These are phyloP conservation scores for Thymelicus sylvestris DNA, from an alignment of 2,888 invertebrate species.

Conservation along the genomic window DNA sequence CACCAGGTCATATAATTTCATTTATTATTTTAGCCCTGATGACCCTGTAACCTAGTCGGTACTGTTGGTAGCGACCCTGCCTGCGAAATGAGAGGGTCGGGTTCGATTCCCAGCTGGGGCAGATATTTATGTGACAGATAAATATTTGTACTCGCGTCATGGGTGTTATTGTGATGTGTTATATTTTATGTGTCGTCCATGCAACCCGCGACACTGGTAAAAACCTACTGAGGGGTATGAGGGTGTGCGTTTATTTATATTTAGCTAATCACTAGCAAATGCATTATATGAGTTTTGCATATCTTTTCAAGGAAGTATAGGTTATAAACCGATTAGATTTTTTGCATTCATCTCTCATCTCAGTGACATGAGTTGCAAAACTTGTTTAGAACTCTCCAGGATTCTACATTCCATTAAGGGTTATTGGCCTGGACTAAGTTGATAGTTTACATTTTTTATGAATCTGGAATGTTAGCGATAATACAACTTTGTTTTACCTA, in stretches of 20 bases:
- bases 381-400: constrained; percentile 17
- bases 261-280: not conserved
- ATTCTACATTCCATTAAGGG: constrained; percentile 13
- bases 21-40: no score
- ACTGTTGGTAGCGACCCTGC: no score
- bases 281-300: constrained; percentile 3
- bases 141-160: no score
- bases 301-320: not conserved
- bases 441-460: not conserved
- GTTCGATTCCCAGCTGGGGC: no score
- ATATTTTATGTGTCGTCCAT: no score
- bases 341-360: constrained; percentile 25
- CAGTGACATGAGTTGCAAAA: constrained; percentile 18
- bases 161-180: no score
- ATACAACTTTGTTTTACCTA: not conserved
- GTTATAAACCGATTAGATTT: constrained; percentile 1
- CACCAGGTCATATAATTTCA: not conserved
- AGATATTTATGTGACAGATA: no score
- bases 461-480: not conserved
- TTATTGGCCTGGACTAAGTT: not conserved
- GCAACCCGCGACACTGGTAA: no score
- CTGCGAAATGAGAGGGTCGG: no score
- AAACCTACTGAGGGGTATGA: no score
- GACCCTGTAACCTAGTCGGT: not conserved
- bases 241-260: no score